Percentiles rank a stretch among this genome's conserved stretches.
These are phyloP conservation scores for Ichneumon xanthorius DNA, from an alignment of 2,888 invertebrate species.

Conservation along the genomic window DNA sequence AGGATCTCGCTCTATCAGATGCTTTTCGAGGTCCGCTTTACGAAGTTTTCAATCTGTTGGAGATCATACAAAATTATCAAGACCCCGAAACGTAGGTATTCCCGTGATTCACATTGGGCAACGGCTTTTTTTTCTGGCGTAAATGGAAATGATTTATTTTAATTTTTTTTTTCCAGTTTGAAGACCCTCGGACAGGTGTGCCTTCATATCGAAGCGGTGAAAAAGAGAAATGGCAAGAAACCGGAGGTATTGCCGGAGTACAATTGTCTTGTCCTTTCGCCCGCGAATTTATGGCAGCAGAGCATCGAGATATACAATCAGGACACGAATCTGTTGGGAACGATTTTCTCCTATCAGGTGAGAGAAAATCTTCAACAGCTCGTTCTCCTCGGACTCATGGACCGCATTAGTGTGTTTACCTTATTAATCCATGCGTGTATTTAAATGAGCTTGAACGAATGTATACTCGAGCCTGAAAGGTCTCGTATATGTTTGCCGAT, in stretches of 20 bases:
- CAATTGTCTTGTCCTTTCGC: constrained; percentile 95
- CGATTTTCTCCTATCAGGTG: constrained; percentile 94
- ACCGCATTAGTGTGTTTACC: constrained; percentile 24
- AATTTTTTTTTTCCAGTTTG: constrained; percentile 85
- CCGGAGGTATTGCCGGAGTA: constrained; percentile 94
- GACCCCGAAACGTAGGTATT: constrained; percentile 88
- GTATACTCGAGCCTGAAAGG: constrained; percentile 38
- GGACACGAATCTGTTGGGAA: constrained; percentile 92
- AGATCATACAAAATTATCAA: constrained; percentile 94
- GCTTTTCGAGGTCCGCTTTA: constrained; percentile 96
- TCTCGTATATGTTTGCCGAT: constrained; percentile 54
- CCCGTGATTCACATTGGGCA: constrained; percentile 31
- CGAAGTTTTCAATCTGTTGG: constrained; percentile 94
- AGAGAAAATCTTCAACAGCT: constrained; percentile 69
- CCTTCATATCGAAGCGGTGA: constrained; percentile 93
- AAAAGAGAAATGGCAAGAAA: constrained; percentile 87
- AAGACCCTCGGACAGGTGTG: constrained; percentile 93
- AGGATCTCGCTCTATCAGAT: constrained; percentile 93
- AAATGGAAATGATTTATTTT: not conserved
- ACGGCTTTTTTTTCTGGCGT: not conserved
- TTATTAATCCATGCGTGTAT: constrained; percentile 48
- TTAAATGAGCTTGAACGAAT: constrained; percentile 46
- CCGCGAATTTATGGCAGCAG: constrained; percentile 97
- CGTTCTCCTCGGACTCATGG: not conserved
- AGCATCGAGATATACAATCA: constrained; percentile 91